A percentile compares a stretch with the other conserved stretches of the same genome.
phyloP scores from a whole-genome alignment of 2,888 invertebrate species.

The Clivina fossor region DNA sequence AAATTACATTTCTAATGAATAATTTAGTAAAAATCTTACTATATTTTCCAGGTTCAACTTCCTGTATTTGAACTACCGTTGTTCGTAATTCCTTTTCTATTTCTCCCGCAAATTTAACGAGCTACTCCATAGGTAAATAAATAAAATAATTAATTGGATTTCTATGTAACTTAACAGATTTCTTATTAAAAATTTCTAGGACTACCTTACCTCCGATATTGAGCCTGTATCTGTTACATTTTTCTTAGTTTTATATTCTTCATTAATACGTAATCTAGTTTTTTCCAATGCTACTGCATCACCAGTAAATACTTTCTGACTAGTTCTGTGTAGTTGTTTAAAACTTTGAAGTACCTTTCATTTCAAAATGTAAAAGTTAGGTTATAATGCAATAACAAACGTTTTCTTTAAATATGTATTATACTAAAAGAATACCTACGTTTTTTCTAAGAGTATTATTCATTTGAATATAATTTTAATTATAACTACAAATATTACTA shows the following conservation, averaged over 20 bases:
- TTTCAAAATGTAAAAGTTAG: slow-evolving; percentile 35
- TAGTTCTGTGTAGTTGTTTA: slow-evolving; percentile 71
- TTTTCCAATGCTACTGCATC: slow-evolving; percentile 65
- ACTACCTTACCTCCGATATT: slow-evolving; percentile 63
- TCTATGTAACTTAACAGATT: slow-evolving; percentile 15
- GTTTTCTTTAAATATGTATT: background rate
- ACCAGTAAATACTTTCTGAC: slow-evolving; percentile 66
- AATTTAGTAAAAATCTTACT: slow-evolving; percentile 54
- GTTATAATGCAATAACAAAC: slow-evolving; percentile 1
- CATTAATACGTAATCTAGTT: slow-evolving; percentile 72
- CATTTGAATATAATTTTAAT: no score
- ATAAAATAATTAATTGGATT: slow-evolving; percentile 25
- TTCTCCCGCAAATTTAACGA: slow-evolving; percentile 67
- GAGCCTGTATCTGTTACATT: slow-evolving; percentile 60
- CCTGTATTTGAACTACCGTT: slow-evolving; percentile 71
- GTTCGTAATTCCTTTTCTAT: slow-evolving; percentile 71
- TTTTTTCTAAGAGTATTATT: slow-evolving; percentile 7
- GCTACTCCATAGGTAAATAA: slow-evolving; percentile 54
- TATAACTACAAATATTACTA: no score
- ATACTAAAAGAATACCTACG: background rate
- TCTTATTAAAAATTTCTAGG: slow-evolving; percentile 21
- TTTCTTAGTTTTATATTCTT: slow-evolving; percentile 71
- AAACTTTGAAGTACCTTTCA: slow-evolving; percentile 68
- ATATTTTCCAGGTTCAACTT: slow-evolving; percentile 67
- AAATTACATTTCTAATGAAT: slow-evolving; percentile 1